Conservation (phyloP, 2,113 vertebrate genomes). For the Pelmatolapia mariae region DNA sequence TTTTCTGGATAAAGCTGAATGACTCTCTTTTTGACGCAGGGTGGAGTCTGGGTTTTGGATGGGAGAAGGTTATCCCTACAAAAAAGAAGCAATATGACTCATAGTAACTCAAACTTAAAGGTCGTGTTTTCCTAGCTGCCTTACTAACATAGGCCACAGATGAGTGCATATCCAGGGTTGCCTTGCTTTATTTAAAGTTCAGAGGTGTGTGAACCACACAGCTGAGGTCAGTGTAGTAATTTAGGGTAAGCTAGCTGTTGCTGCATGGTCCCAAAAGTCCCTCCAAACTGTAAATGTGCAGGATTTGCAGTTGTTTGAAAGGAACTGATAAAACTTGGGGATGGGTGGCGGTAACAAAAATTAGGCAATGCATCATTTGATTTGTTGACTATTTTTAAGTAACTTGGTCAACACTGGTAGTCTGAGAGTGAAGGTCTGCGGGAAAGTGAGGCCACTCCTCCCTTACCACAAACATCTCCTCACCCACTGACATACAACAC, state of each 20-base stretch:
- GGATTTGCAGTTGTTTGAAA: not conserved
- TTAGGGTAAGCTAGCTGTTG: not conserved
- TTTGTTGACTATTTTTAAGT: not conserved
- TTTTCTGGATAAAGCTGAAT: not conserved
- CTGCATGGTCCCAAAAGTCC: not conserved
- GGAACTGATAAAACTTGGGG: not conserved
- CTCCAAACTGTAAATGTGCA: not conserved
- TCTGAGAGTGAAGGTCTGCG: not conserved
- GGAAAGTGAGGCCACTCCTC: not conserved
- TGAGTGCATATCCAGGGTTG: not conserved
- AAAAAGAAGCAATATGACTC: not conserved
- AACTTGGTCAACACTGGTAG: not conserved
- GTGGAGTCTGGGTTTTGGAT: not conserved
- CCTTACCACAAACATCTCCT: slow-evolving; percentile 57
- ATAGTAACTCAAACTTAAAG: not conserved
- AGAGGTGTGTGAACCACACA: not conserved
- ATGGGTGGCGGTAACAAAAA: not conserved
- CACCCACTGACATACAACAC: not conserved
- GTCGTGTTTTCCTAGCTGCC: not conserved
- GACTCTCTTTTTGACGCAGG: not conserved
- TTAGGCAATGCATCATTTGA: not conserved
- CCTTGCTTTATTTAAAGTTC: not conserved
- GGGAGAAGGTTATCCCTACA: not conserved
- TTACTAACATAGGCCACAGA: not conserved
- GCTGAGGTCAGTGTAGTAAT: not conserved